Percentiles rank a stretch among this genome's conserved stretches.
Evolutionary conservation across 2,113 vertebrate genomes (phyloP).

Genomic region (Cettia cetti): DNA sequence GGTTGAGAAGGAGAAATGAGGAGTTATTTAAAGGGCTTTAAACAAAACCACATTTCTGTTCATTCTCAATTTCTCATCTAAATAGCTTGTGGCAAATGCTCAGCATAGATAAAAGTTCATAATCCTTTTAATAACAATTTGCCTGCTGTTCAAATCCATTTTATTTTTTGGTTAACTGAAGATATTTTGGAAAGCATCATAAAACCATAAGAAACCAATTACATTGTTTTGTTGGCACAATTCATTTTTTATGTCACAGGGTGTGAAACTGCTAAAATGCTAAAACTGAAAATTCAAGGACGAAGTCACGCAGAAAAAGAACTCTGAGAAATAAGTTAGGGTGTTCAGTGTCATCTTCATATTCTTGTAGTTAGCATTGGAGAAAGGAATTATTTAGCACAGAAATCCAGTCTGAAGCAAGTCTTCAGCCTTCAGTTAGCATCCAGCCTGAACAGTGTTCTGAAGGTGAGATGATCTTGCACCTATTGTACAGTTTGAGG

Average conservation of each 20-base stretch:
- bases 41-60: constrained; percentile 14
- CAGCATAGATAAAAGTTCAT: neutral
- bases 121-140: constrained; percentile 15
- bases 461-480: neutral
- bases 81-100: constrained; percentile 3
- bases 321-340: neutral
- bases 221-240: neutral
- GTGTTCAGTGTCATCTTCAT: neutral
- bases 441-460: neutral
- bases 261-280: neutral
- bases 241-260: neutral
- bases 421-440: neutral
- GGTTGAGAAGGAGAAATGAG: neutral
- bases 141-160: neutral
- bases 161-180: constrained; percentile 7
- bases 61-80: neutral
- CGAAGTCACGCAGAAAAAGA: neutral
- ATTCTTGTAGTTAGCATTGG: neutral
- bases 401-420: neutral
- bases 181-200: neutral
- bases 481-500: neutral
- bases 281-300: neutral
- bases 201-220: neutral
- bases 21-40: neutral
- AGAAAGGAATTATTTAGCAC: neutral